These are phyloP conservation scores for Scalopus aquaticus DNA, from an alignment of 2,113 vertebrate species.

Conservation along the genomic window DNA sequence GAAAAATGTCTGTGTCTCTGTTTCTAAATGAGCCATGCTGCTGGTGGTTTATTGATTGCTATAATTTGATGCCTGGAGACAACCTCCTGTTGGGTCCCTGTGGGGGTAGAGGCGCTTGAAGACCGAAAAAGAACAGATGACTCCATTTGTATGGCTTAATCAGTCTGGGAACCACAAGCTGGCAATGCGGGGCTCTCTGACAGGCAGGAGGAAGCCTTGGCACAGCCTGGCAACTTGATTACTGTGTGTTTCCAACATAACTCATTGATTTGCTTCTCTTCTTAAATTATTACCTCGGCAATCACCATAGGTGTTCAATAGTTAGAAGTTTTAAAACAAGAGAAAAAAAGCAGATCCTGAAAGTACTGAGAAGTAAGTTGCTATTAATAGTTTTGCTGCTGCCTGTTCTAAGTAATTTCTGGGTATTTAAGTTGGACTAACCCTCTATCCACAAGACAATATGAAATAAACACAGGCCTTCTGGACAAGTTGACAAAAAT, in stretches of 20 bases:
- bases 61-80: constrained; percentile 35
- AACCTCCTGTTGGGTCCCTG: constrained; percentile 4
- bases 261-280: constrained; percentile 15
- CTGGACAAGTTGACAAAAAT: background rate
- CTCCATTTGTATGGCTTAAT: constrained; percentile 14
- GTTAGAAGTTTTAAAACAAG: background rate
- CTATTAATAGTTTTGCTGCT: background rate
- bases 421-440: background rate
- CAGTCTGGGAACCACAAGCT: constrained; percentile 20
- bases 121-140: background rate
- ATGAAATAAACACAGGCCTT: background rate
- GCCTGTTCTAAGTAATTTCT: background rate
- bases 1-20: background rate
- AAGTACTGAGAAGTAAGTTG: background rate
- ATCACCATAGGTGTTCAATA: background rate
- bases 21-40: constrained; percentile 15
- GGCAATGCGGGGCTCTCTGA: background rate
- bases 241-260: background rate
- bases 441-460: background rate
- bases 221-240: constrained; percentile 33
- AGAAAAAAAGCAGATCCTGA: background rate
- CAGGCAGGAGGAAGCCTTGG: background rate
- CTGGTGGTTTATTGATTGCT: constrained; percentile 60
- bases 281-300: constrained; percentile 29
- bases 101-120: constrained; percentile 35